Conservation (phyloP, 2,888 invertebrate species). For the Icerya purchasi region DNA sequence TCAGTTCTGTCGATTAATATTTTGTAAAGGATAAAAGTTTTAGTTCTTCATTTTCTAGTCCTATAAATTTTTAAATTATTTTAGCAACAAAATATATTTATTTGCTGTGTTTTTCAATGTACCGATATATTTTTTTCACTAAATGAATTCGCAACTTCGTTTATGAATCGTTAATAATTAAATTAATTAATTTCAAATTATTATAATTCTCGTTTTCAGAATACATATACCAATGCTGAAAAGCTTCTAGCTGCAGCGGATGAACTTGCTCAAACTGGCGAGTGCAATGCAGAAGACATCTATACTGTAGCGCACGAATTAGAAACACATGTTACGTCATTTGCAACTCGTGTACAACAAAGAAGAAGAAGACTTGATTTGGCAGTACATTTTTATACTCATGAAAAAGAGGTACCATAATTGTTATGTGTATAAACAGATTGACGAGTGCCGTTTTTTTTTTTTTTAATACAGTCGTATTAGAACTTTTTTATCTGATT, state of each 20-base stretch:
- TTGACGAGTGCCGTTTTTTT: no score
- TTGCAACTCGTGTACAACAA: conserved; percentile 79
- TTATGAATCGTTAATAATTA: no score
- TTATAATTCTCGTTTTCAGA: conserved; percentile 31
- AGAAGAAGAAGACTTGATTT: conserved; percentile 72
- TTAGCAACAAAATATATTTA: no score
- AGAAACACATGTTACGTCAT: conserved; percentile 80
- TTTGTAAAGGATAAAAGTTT: no score
- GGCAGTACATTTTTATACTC: conserved; percentile 84
- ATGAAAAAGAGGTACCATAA: conserved; percentile 64
- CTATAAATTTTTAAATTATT: no score
- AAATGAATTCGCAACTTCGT: no score
- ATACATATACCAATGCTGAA: conserved; percentile 95
- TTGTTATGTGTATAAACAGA: background rate
- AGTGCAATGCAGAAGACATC: conserved; percentile 91
- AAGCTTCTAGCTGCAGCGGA: conserved; percentile 88
- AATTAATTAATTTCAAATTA: no score
- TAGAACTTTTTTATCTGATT: background rate
- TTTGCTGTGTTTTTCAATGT: no score
- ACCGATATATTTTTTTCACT: no score
- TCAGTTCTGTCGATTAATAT: no score
- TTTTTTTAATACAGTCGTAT: background rate
- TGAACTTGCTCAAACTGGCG: conserved; percentile 84
- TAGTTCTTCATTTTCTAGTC: no score
- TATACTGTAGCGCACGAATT: conserved; percentile 82